Conservation (phyloP, 2,888 invertebrate species). For the Drosophila sordidula region DNA sequence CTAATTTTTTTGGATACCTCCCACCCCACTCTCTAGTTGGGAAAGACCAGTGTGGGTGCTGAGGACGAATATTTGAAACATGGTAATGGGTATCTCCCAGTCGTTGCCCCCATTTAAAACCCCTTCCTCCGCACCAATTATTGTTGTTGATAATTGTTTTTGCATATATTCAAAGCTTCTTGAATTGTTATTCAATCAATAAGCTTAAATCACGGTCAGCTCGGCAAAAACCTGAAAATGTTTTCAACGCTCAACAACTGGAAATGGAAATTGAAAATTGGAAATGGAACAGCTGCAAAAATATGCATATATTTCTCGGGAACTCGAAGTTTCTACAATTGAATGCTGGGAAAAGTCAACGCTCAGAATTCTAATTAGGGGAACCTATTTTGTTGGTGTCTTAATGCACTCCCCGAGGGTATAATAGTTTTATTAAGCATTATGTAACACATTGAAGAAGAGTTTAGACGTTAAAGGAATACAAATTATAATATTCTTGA, state of each 20-base stretch:
- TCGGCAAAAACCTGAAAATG: conserved; percentile 1
- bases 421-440: background rate
- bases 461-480: no score
- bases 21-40: no score
- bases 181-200: conserved; percentile 19
- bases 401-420: background rate
- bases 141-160: conserved; percentile 4
- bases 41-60: no score
- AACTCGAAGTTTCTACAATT: conserved; percentile 6
- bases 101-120: no score
- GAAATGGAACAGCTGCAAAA: conserved; percentile 26
- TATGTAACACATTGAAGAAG: no score
- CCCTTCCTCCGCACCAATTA: background rate
- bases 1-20: background rate
- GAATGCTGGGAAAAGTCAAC: conserved; percentile 4
- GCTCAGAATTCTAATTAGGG: background rate
- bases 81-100: background rate
- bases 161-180: conserved; percentile 16
- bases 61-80: no score
- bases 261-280: conserved; percentile 30
- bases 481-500: no score
- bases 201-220: conserved; percentile 36
- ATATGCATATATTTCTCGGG: conserved; percentile 13
- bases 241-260: conserved; percentile 12
- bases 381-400: background rate